Base-by-base conservation (phyloP, 2,113 vertebrate species). In the Corythornis cristatus region DNA sequence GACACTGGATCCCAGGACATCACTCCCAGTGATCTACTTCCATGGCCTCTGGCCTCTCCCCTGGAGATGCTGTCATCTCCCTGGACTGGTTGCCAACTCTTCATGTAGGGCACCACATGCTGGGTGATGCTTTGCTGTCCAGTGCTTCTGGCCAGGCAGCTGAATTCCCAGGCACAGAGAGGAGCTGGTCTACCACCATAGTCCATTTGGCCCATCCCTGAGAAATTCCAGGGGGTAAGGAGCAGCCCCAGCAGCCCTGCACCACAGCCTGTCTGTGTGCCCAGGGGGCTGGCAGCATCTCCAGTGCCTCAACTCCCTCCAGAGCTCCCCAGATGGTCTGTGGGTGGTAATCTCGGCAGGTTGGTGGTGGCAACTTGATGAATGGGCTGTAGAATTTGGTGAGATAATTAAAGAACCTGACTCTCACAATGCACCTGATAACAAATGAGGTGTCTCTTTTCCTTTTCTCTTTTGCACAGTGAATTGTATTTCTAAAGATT, bases 341-440 rank as follows among this genome's bases (percentile, higher is more conserved):
- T 97, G 96, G 97, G 97, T 96, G 97, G 96, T 91, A 96, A 91
- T 96, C 93, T 74, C 42, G 9, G 94, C 92, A 90, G 92, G 77
- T 45, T 88, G 94, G 93, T 70, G 74, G 54, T 86, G 91, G 95
- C 94, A 93, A 89, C 78, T 97, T 97, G 97, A 97, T 97, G 94
- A 96, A 97, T 97, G 93, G 96, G 93, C 93, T 96, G 95, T 58
- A 74, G 96, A 91, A 97, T 97, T 97, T 97, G 96, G 97, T 93
- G 96, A 97, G 97, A 97, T 97, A 97, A 97, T 97, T 97, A 97
- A 97, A 96, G 96, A 96, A 93, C 91, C 95, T 76, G 96, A 86
- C 94, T 96, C 96, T 96, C 90, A 93, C 96, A 94, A 94, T 96
- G 96, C 79, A 93, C 93, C 95, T 94, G 97, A 95, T 97, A 97